A percentile compares a stretch with the other conserved stretches of the same genome.
Evolutionary conservation across 2,888 invertebrate species (phyloP).

Genomic region (Euphydryas editha): DNA sequence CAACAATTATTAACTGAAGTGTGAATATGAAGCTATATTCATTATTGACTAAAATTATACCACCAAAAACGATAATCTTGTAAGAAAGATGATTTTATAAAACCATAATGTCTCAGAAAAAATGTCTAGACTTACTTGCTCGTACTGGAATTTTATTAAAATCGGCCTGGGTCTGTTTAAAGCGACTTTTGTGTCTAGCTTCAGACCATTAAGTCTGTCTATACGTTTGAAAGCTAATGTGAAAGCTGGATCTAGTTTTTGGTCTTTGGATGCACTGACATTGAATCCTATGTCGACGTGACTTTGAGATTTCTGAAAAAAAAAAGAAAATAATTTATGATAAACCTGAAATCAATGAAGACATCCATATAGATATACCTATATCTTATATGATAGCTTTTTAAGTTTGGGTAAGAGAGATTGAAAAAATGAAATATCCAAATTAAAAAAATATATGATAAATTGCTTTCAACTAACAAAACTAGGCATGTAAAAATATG

Average conservation of each 20-base stretch:
- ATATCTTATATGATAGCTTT: not conserved
- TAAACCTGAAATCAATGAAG: not conserved
- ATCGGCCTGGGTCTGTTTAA: slow-evolving; percentile 85
- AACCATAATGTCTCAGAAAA: not conserved
- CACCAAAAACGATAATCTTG: no score
- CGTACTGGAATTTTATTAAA: slow-evolving; percentile 86
- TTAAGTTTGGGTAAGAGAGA: no score
- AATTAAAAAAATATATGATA: no score
- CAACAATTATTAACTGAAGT: no score
- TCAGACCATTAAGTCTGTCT: slow-evolving; percentile 84
- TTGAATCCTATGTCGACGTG: slow-evolving; percentile 89
- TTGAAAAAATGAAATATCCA: no score
- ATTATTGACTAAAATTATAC: no score
- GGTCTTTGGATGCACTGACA: slow-evolving; percentile 86
- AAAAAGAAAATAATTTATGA: slow-evolving; percentile 30
- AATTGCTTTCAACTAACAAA: no score
- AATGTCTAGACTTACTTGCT: slow-evolving; percentile 57
- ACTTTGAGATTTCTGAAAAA: slow-evolving; percentile 85
- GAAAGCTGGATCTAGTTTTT: slow-evolving; percentile 84
- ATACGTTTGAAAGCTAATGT: slow-evolving; percentile 85
- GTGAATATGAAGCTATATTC: no score
- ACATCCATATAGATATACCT: not conserved
- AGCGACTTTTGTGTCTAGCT: slow-evolving; percentile 85
- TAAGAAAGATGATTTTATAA: not conserved
- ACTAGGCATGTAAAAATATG: no score